phyloP scores from a whole-genome alignment of 2,888 invertebrate genomes.

The Patella depressa region DNA sequence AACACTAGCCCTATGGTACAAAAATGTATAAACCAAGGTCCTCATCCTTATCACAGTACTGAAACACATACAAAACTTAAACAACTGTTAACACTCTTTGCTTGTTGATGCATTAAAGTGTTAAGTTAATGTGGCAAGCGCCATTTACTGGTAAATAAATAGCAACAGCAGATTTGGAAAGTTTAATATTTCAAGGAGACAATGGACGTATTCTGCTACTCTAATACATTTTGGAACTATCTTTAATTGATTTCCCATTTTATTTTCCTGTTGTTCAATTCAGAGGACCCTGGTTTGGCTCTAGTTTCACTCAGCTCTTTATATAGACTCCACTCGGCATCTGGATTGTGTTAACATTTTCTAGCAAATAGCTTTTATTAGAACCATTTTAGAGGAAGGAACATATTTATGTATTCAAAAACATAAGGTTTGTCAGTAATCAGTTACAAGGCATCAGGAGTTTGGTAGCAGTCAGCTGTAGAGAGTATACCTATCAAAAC shows the following conservation, averaged over 20 bases:
- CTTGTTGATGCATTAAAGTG: too few species aligned
- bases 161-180: too few species aligned
- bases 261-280: neutral
- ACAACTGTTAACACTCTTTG: too few species aligned
- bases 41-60: too few species aligned
- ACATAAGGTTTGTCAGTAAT: conserved; percentile 36
- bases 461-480: conserved; percentile 18
- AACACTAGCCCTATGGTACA: too few species aligned
- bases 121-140: too few species aligned
- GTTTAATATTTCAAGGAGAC: too few species aligned
- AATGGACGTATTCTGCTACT: neutral
- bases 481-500: conserved; percentile 26
- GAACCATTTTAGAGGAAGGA: conserved; percentile 31
- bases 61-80: too few species aligned
- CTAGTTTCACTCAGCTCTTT: neutral
- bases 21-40: too few species aligned
- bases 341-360: conserved; percentile 30
- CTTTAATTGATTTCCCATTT: neutral
- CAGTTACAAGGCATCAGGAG: conserved; percentile 19
- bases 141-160: too few species aligned
- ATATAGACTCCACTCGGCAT: conserved; percentile 15
- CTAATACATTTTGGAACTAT: neutral
- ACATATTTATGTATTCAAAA: conserved; percentile 40
- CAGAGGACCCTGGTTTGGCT: neutral
- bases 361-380: conserved; percentile 29